Percentiles rank a stretch among this genome's conserved stretches.
Conservation (phyloP, 2,888 invertebrate species). For the Ormyrus pomaceus region DNA sequence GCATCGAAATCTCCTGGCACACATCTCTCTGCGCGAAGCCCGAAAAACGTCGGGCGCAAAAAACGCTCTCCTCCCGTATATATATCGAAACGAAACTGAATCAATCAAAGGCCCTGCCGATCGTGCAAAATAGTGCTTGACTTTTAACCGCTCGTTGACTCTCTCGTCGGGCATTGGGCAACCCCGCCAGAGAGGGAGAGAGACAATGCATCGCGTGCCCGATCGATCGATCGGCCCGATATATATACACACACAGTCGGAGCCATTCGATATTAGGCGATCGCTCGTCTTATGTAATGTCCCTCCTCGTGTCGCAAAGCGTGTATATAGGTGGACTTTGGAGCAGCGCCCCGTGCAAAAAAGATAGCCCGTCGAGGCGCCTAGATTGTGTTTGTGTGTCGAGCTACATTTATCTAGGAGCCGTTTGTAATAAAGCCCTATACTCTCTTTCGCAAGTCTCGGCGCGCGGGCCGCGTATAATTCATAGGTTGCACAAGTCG, state of each 20-base stretch:
- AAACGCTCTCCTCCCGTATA: too few species aligned
- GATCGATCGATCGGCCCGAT: slow-evolving; percentile 38
- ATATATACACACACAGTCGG: not conserved
- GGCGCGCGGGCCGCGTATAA: slow-evolving; percentile 27
- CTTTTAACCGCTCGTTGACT: not conserved
- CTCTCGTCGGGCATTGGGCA: slow-evolving; percentile 18
- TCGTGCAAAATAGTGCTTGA: not conserved
- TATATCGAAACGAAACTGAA: too few species aligned
- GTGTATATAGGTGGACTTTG: not conserved
- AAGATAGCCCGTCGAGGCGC: not conserved
- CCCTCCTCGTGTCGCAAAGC: slow-evolving; percentile 12
- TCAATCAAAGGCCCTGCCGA: not conserved
- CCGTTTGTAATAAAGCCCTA: slow-evolving; percentile 34
- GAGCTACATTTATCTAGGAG: slow-evolving; percentile 18
- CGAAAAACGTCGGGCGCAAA: too few species aligned
- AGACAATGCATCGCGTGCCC: slow-evolving; percentile 50
- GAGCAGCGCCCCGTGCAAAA: slow-evolving; percentile 19
- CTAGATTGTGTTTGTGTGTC: too few species aligned
- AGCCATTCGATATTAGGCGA: slow-evolving; percentile 35
- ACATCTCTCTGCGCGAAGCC: too few species aligned
- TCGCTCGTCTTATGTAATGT: slow-evolving; percentile 29
- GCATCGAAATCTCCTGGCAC: too few species aligned
- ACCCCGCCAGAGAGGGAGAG: not conserved
- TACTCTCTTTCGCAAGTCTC: slow-evolving; percentile 23
- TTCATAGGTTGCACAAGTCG: slow-evolving; percentile 48